phyloP scores from a whole-genome alignment of 2,797 vertebrate species.

The Chiloscyllium punctatum region DNA sequence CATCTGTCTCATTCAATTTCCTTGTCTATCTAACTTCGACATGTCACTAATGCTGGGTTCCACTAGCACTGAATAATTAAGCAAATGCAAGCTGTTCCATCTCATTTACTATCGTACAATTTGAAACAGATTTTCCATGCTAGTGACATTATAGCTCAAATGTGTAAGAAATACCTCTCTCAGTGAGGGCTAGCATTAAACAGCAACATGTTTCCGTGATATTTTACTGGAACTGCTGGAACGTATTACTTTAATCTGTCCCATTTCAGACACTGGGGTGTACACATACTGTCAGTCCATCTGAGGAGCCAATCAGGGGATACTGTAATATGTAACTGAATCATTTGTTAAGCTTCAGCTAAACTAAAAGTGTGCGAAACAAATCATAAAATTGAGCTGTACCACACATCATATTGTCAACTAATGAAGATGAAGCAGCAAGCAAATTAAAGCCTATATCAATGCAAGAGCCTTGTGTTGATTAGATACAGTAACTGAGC shows the following conservation, averaged over 20 bases:
- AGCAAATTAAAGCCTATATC: neutral
- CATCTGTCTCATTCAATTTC: slow-evolving; percentile 11
- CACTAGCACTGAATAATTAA: neutral
- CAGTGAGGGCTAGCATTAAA: neutral
- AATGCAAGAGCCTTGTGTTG: neutral
- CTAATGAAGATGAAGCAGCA: neutral
- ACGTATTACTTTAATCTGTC: neutral
- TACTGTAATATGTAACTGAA: neutral
- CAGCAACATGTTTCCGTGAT: neutral
- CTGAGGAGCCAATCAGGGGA: neutral
- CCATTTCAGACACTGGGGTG: neutral
- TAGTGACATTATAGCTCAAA: neutral
- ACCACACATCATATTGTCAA: neutral
- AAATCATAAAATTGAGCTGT: neutral
- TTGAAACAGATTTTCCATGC: neutral
- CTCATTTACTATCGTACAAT: neutral
- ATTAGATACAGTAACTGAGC: neutral
- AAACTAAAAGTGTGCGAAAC: neutral
- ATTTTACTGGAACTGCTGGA: neutral
- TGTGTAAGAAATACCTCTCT: neutral
- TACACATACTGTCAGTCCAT: no score
- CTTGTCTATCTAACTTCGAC: neutral
- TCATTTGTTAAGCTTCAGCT: neutral
- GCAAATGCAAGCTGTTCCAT: neutral
- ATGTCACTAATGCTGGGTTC: neutral